These are phyloP conservation scores for Ammospiza caudacuta DNA, from an alignment of 2,113 vertebrate species.

Conservation along the genomic window DNA sequence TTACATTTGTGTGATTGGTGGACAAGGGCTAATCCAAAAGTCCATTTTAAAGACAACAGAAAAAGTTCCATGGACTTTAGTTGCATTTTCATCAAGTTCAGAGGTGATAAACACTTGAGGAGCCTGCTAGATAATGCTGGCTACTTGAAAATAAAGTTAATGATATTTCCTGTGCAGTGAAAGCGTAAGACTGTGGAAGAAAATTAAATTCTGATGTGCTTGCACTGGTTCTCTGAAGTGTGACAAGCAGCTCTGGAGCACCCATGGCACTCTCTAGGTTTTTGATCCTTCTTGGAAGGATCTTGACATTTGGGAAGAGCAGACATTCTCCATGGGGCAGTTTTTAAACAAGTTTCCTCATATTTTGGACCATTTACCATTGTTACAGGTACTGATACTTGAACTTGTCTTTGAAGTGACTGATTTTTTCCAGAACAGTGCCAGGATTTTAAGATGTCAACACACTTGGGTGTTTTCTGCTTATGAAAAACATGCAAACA, in stretches of 20 bases:
- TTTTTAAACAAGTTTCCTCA: neutral
- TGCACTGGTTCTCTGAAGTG: neutral
- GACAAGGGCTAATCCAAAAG: neutral
- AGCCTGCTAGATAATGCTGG: neutral
- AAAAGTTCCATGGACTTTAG: neutral
- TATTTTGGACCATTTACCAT: neutral
- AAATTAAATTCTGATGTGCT: neutral
- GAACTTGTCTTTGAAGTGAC: neutral
- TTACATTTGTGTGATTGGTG: neutral
- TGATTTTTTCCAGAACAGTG: neutral
- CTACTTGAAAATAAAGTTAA: conserved; percentile 1
- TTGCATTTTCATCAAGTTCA: conserved; percentile 11
- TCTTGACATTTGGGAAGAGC: neutral
- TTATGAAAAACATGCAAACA: neutral
- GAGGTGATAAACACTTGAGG: neutral
- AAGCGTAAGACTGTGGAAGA: neutral
- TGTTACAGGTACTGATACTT: neutral
- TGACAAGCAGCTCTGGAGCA: neutral
- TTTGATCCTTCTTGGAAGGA: neutral
- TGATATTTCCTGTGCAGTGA: neutral
- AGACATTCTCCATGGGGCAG: neutral
- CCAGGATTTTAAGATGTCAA: neutral
- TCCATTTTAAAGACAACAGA: neutral
- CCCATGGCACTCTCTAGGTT: fast-evolving
- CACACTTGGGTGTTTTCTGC: neutral